Base-by-base conservation (phyloP, 2,888 invertebrate species). In the Rhagonycha fulva region DNA sequence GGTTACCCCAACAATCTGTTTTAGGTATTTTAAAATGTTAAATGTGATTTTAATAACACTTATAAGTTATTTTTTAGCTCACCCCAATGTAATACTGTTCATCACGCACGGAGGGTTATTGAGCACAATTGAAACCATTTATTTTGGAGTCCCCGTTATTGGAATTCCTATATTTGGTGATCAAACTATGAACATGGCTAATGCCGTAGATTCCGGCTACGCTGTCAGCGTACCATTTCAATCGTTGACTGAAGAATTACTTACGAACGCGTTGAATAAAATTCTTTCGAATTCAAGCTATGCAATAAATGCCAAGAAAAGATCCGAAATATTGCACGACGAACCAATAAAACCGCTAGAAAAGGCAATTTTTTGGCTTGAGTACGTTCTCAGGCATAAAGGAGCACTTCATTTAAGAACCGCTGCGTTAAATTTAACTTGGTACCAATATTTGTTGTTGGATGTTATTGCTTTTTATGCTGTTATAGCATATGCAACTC, bases 151-250 rank as follows among this genome's bases (percentile, higher is more conserved):
- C n/a, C 90, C 90, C 0, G 82, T 89, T 14, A 81, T 90, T 14
- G 89, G 89, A 2, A 87, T 90, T 68, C 91, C 91, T 0, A 84
- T 90, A 14, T 89, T 88, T 74, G 89, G 86, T 0, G 91, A 91
- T 83, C 90, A 91, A 82, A 86, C 87, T 71, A 78, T 88, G 14
- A 91, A 91, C 76, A 88, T 90, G 84, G 86, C 83, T 0, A 86
- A 86, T 11, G 88, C 89, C 2, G 87, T 85, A 71, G 77, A 81
- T 4, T 82, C 84, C 62, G 90, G 90, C 2, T 88, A 86, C 81
- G 90, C 87, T 0, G 78, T 87, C 3, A 83, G 79, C 1, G 81
- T 90, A 0, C 82, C 86, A 61, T 87, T 85, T 62, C 75, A 82
- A 1, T 81, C 84, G 0, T 69, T 90, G 2, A 87, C 83, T 0